These are phyloP conservation scores for Drosophila gaucha DNA, from an alignment of 2,888 invertebrate species.

Conservation along the genomic window DNA sequence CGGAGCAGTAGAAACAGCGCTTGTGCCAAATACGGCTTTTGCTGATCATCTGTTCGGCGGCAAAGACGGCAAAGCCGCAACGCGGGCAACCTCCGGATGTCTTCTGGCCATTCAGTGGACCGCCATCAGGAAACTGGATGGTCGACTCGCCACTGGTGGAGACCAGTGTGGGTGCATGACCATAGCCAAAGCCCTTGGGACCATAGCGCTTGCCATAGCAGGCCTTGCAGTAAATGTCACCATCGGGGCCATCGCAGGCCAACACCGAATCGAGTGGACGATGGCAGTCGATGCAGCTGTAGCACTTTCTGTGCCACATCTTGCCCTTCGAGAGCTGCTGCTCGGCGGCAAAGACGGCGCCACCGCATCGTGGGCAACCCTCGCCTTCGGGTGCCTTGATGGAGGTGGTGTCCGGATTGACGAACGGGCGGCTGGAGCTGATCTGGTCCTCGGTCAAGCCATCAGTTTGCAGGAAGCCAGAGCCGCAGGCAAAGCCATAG, in stretches of 20 bases:
- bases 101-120: slow-evolving; percentile 90
- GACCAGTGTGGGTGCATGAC: slow-evolving; percentile 93
- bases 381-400: slow-evolving; percentile 94
- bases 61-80: slow-evolving; percentile 96
- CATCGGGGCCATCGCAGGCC: slow-evolving; percentile 97
- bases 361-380: slow-evolving; percentile 96
- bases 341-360: slow-evolving; percentile 98
- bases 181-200: slow-evolving; percentile 95
- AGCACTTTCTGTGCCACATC: slow-evolving; percentile 99
- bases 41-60: slow-evolving; percentile 98
- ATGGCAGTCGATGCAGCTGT: slow-evolving; percentile 96
- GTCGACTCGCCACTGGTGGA: slow-evolving; percentile 91
- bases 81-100: slow-evolving; percentile 93
- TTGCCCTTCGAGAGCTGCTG: slow-evolving; percentile 97
- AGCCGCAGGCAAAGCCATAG: slow-evolving; percentile 97
- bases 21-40: slow-evolving; percentile 97
- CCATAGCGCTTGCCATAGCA: slow-evolving; percentile 96
- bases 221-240: slow-evolving; percentile 95
- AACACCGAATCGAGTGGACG: slow-evolving; percentile 95
- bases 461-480: slow-evolving; percentile 96
- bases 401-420: slow-evolving; percentile 94
- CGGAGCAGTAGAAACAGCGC: slow-evolving; percentile 96
- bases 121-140: slow-evolving; percentile 89
- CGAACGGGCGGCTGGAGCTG: slow-evolving; percentile 91
- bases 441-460: slow-evolving; percentile 94